Percentiles rank a stretch among this genome's conserved stretches.
Evolutionary conservation across 2,888 invertebrate species (phyloP).

Genomic region (Parapristionchus giblindavisi): DNA sequence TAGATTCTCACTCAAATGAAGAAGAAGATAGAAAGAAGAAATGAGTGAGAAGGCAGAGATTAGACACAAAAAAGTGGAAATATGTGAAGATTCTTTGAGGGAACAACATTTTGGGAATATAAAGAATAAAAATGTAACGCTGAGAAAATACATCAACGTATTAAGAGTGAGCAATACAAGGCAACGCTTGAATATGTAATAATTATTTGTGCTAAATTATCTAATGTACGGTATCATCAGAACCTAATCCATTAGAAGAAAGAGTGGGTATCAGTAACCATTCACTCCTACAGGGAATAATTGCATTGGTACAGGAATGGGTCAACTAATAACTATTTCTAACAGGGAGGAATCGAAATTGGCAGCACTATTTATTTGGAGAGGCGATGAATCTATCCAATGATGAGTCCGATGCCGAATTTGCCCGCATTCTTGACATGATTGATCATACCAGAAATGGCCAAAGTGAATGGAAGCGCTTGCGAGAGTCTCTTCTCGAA

Average conservation of each 20-base stretch:
- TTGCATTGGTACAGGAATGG: neutral
- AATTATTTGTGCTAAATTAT: no score
- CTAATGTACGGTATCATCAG: neutral
- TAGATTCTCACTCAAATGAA: constrained; percentile 4
- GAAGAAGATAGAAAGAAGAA: constrained; percentile 4
- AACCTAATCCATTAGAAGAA: neutral
- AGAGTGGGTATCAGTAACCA: neutral
- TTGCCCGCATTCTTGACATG: constrained; percentile 84
- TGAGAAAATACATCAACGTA: no score
- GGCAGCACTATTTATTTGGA: no score
- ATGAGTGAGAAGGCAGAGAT: constrained; percentile 15
- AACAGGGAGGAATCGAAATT: neutral
- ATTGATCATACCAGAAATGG: constrained; percentile 89
- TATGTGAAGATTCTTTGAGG: constrained; percentile 7
- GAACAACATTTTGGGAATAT: neutral
- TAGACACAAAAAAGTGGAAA: constrained; percentile 16
- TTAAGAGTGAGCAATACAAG: no score
- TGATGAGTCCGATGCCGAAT: constrained; percentile 91
- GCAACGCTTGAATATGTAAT: no score
- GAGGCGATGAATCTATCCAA: constrained; percentile 76
- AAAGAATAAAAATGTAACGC: neutral
- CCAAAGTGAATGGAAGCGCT: constrained; percentile 86
- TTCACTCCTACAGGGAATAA: no score
- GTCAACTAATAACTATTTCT: neutral
- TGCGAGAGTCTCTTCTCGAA: constrained; percentile 92